A percentile compares a stretch with the other conserved stretches of the same genome.
Conservation (phyloP, 2,113 vertebrate genomes). For the Laticauda colubrina region DNA sequence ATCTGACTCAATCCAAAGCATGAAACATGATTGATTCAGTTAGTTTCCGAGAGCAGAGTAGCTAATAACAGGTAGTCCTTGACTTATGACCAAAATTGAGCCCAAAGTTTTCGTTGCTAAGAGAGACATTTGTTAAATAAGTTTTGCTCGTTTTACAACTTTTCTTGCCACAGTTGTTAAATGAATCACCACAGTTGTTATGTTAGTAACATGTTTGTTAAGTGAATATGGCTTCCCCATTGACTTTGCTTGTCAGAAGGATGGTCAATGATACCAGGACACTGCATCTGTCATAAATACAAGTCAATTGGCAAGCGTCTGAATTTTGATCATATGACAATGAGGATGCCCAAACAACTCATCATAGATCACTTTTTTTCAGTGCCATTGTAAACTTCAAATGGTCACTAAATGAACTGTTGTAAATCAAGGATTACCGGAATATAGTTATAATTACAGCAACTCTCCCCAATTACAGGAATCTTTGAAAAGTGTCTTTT, state of each 20-base stretch:
- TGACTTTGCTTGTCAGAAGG: background rate
- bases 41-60: background rate
- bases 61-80: background rate
- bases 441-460: background rate
- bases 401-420: background rate
- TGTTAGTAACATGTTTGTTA: background rate
- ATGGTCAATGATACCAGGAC: background rate
- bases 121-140: background rate
- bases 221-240: background rate
- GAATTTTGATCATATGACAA: background rate
- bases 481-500: background rate
- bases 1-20: background rate
- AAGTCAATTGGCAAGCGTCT: background rate
- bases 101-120: background rate
- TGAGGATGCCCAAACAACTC: background rate
- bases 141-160: background rate
- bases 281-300: background rate
- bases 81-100: background rate
- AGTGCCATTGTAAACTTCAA: background rate
- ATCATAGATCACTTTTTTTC: background rate
- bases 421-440: background rate
- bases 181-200: background rate
- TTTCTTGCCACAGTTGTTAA: background rate
- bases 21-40: background rate
- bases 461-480: background rate